A percentile compares a stretch with the other conserved stretches of the same genome.
phyloP scores from a whole-genome alignment of 2,888 invertebrate species.

The Perithous albicinctus region DNA sequence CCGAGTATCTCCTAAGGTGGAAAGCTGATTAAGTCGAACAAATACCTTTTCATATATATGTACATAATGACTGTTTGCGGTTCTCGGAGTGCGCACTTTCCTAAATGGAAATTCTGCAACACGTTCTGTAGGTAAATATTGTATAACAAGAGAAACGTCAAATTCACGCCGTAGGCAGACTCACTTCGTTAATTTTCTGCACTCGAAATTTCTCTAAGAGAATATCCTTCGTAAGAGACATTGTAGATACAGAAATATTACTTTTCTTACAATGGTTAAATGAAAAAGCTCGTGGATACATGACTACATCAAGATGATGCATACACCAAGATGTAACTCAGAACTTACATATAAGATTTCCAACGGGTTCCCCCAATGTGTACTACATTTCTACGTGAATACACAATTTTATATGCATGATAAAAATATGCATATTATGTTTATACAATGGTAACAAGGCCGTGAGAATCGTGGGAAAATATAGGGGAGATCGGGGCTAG shows the following conservation, averaged over 20 bases:
- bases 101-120: neutral
- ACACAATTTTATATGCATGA: neutral
- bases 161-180: neutral
- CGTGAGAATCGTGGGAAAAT: slow-evolving; percentile 28
- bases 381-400: too few relatives aligned
- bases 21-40: neutral
- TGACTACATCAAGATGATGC: too few relatives aligned
- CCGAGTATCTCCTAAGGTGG: neutral
- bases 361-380: too few relatives aligned
- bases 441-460: slow-evolving; percentile 16
- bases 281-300: neutral
- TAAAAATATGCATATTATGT: neutral
- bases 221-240: too few relatives aligned
- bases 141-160: too few relatives aligned
- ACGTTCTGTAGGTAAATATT: too few relatives aligned
- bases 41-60: too few relatives aligned
- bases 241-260: too few relatives aligned
- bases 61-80: neutral
- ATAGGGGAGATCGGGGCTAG: too few relatives aligned
- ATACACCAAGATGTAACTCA: too few relatives aligned
- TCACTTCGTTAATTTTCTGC: neutral
- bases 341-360: too few relatives aligned
- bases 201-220: neutral
- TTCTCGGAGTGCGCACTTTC: neutral
- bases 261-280: too few relatives aligned